Conservation (phyloP, 2,888 invertebrate genomes). For the Eurytoma adleriae region DNA sequence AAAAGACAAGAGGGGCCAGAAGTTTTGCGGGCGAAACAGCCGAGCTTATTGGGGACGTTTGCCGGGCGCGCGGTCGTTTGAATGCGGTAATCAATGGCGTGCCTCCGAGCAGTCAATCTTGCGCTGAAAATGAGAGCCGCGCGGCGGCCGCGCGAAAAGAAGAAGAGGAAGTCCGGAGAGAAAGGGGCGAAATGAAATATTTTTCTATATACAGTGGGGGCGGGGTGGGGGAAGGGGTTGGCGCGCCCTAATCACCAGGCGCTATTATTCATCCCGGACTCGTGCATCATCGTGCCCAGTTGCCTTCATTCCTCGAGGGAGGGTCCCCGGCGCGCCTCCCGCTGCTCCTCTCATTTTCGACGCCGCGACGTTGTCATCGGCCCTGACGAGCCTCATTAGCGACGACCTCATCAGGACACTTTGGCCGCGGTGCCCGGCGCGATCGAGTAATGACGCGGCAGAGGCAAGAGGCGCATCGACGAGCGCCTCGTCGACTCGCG, state of each 20-base stretch:
- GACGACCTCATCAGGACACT: conserved; percentile 54
- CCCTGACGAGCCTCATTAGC: conserved; percentile 53
- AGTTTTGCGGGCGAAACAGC: background rate
- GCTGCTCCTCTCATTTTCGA: conserved; percentile 40
- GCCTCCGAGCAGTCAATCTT: conserved; percentile 41
- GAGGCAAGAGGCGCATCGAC: too few relatives aligned
- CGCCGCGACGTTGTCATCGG: conserved; percentile 14
- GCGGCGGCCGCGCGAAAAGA: conserved; percentile 25
- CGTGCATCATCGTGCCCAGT: conserved; percentile 31
- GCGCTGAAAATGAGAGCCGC: background rate
- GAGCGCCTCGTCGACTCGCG: too few relatives aligned
- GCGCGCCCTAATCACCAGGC: conserved; percentile 41
- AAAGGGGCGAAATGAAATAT: conserved; percentile 32
- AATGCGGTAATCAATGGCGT: conserved; percentile 42
- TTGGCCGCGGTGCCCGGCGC: conserved; percentile 41
- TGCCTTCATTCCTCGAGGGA: conserved; percentile 15
- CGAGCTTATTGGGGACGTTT: too few relatives aligned
- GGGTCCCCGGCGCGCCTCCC: background rate
- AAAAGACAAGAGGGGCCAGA: background rate
- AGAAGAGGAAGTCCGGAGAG: background rate
- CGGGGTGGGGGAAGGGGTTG: background rate
- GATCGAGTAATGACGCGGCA: too few relatives aligned
- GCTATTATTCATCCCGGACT: conserved; percentile 49
- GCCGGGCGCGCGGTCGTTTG: conserved; percentile 7
- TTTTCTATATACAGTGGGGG: conserved; percentile 38